These are phyloP conservation scores for Spilarctia lutea DNA, from an alignment of 2,888 invertebrate genomes.

Conservation along the genomic window DNA sequence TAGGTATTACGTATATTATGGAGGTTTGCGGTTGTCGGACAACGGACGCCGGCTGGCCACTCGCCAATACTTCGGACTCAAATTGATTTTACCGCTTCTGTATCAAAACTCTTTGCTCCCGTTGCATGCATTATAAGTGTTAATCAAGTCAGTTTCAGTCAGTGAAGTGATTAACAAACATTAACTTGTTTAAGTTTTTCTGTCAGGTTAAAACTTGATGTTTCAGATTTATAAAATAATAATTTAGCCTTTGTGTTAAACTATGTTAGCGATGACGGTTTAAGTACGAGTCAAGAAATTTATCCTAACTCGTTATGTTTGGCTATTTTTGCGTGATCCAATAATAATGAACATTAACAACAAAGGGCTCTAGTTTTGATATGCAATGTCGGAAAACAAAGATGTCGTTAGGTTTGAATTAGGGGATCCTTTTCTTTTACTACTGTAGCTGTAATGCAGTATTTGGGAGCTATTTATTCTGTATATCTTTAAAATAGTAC, in stretches of 20 bases:
- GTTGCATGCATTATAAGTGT: constrained; percentile 70
- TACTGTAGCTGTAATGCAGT: neutral
- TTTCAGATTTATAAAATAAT: too few relatives aligned
- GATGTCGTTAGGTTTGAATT: neutral
- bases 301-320: neutral
- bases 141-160: constrained; percentile 71
- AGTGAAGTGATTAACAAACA: constrained; percentile 32
- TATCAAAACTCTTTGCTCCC: constrained; percentile 73
- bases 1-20: constrained; percentile 63
- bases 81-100: constrained; percentile 80
- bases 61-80: constrained; percentile 78
- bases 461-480: neutral
- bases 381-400: neutral
- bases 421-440: too few relatives aligned
- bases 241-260: neutral
- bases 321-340: neutral
- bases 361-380: neutral
- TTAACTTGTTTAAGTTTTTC: constrained; percentile 4
- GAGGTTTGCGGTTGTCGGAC: constrained; percentile 65
- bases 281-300: neutral
- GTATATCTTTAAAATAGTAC: neutral
- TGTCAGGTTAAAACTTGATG: neutral
- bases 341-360: neutral
- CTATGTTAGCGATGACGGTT: neutral
- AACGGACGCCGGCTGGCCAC: constrained; percentile 68